Base-by-base conservation (phyloP, 2,113 vertebrate species). In the Dryoscopus gambensis region DNA sequence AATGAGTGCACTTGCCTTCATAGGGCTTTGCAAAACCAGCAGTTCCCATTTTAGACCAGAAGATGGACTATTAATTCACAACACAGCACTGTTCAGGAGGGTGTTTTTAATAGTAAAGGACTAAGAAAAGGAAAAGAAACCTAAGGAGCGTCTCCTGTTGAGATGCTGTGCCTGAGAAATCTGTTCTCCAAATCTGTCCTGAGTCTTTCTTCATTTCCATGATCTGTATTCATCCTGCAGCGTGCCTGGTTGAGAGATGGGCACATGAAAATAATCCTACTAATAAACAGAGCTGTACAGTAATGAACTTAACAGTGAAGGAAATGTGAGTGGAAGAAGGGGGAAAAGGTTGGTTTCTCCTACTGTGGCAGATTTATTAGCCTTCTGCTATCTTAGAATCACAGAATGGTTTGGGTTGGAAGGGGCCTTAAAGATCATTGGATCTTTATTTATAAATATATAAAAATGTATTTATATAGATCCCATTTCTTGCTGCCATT, bases 31-130 rank as follows among this genome's bases (percentile, higher is more conserved):
- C 69, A 81, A 90, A 89, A 82, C 52, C 49, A 83, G 57, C 71
- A 63, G 39, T 89, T 94, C 76, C 57, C 39, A 21, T 53, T 91
- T 93, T 71, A 93, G 71, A 64, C 71, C 44, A 79, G 71, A 86
- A 90, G 57, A 40, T 49, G 39, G 33, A 62, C 84, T 94, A 42
- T 22, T 86, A 87, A 62, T 75, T 67, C 91, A 84, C 53, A 52
- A 2, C 33, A 12, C 40, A 25, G 35, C 42, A 20, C 19, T 74
- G 33, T 47, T 87, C 53, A 1, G 33, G 37, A 69, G 40, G 15
- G 8, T 47, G 19, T 27, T 77, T 73, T 28, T 56, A n/a, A 47
- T 39, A 15, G 19, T 56, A 7, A 14, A 68, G 53, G 27, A 31
- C 56, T 85, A 18, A 79, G 55, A 35, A 46, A 82, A 64, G 21